Conservation (phyloP, 2,888 invertebrate species). For the Neoascia interrupta region DNA sequence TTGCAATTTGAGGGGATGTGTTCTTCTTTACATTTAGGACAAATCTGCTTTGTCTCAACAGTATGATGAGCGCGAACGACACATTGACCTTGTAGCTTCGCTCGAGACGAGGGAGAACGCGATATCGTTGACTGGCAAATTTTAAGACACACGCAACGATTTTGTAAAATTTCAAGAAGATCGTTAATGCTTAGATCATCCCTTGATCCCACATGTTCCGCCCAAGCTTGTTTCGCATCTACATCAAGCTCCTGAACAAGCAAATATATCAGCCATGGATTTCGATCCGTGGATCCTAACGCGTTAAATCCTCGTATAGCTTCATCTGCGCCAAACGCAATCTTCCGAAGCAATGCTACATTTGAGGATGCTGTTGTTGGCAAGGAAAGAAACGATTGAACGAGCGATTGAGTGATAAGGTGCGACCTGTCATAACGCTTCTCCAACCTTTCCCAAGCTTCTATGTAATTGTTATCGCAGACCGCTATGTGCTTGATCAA, state of each 20-base stretch:
- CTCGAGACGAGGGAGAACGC: neutral
- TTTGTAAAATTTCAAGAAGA: constrained; percentile 2
- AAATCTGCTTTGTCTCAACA: constrained; percentile 2
- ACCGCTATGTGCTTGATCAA: constrained; percentile 43
- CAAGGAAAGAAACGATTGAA: constrained; percentile 36
- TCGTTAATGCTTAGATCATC: neutral
- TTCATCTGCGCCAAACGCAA: neutral
- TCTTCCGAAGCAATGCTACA: neutral
- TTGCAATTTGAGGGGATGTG: neutral
- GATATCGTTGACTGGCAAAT: neutral
- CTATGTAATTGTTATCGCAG: constrained; percentile 42
- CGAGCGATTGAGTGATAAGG: constrained; percentile 53
- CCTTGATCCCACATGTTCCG: neutral
- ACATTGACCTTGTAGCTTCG: neutral
- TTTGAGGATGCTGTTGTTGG: neutral
- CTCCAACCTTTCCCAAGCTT: constrained; percentile 44
- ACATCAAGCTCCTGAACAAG: neutral
- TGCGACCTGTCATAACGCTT: constrained; percentile 45
- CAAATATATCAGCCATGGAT: constrained; percentile 11
- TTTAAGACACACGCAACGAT: constrained; percentile 16
- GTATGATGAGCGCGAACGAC: neutral
- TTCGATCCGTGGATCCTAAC: neutral
- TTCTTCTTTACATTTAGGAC: neutral
- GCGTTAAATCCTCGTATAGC: constrained; percentile 5
- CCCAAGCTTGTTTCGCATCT: neutral